Conservation (phyloP, 2,797 vertebrate species). For the Cyclopterus lumpus region DNA sequence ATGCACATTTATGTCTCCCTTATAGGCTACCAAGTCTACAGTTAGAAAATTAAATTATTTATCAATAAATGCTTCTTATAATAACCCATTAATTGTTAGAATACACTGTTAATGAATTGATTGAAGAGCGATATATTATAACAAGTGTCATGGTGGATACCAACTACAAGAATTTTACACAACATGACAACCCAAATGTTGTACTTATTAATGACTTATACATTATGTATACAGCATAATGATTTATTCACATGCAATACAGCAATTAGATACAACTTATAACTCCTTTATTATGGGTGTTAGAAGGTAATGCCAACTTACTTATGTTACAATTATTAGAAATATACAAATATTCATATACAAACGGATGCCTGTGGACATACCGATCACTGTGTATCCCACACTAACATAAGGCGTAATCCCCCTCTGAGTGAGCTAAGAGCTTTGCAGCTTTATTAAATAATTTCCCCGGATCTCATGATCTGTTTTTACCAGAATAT, state of each 20-base stretch:
- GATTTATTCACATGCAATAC: not conserved
- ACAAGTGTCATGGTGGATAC: not conserved
- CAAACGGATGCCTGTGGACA: not conserved
- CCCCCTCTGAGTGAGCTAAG: not conserved
- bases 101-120: not conserved
- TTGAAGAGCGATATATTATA: not conserved
- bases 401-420: constrained; percentile 6
- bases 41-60: not conserved
- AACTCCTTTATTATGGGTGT: not conserved
- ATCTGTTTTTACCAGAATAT: not conserved
- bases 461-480: not conserved
- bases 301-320: not conserved
- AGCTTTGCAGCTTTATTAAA: constrained; percentile 12
- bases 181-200: not conserved
- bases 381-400: not conserved
- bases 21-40: not conserved
- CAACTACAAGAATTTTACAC: not conserved
- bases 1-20: too few relatives aligned
- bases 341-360: not conserved
- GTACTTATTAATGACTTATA: not conserved
- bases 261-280: not conserved
- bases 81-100: not conserved
- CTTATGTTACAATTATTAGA: not conserved
- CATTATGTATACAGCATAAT: not conserved
- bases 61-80: not conserved